Percentiles rank a stretch among this genome's conserved stretches.
Evolutionary conservation across 2,888 invertebrate genomes (phyloP).

Genomic region (Brenthis ino): DNA sequence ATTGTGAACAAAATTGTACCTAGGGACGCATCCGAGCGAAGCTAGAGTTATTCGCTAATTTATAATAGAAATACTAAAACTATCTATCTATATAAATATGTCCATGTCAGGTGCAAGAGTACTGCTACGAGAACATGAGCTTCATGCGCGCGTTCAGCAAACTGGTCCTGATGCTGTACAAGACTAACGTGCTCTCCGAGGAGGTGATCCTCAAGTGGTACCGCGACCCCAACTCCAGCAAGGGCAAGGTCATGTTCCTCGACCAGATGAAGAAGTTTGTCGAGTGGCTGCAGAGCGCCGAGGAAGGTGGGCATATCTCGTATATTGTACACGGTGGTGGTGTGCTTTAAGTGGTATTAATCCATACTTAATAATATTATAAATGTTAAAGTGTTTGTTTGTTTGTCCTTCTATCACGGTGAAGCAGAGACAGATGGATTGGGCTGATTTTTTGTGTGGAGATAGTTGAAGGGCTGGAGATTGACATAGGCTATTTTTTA

Average conservation of each 20-base stretch:
- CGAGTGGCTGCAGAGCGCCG: conserved; percentile 98
- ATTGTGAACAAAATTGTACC: too few relatives aligned
- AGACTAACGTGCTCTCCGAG: conserved; percentile 97
- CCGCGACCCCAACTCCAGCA: conserved; percentile 93
- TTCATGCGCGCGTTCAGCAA: conserved; percentile 99
- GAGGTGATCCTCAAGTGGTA: conserved; percentile 98
- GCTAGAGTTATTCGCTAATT: too few relatives aligned
- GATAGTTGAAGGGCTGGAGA: too few relatives aligned
- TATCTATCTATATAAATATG: neutral
- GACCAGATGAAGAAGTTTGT: conserved; percentile 99
- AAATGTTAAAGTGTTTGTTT: too few relatives aligned
- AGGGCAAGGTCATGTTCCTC: conserved; percentile 98
- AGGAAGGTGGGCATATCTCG: conserved; percentile 84
- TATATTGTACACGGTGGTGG: too few relatives aligned
- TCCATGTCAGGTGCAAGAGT: conserved; percentile 90
- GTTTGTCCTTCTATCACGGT: too few relatives aligned
- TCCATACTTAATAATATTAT: too few relatives aligned
- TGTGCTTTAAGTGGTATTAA: too few relatives aligned
- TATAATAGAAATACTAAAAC: neutral
- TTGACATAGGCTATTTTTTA: too few relatives aligned
- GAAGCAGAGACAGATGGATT: too few relatives aligned
- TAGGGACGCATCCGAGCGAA: too few relatives aligned
- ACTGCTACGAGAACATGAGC: conserved; percentile 99
- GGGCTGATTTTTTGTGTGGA: too few relatives aligned
- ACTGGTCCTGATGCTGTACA: conserved; percentile 97